phyloP scores from a whole-genome alignment of 2,113 vertebrate genomes.

The Chiloscyllium plagiosum region DNA sequence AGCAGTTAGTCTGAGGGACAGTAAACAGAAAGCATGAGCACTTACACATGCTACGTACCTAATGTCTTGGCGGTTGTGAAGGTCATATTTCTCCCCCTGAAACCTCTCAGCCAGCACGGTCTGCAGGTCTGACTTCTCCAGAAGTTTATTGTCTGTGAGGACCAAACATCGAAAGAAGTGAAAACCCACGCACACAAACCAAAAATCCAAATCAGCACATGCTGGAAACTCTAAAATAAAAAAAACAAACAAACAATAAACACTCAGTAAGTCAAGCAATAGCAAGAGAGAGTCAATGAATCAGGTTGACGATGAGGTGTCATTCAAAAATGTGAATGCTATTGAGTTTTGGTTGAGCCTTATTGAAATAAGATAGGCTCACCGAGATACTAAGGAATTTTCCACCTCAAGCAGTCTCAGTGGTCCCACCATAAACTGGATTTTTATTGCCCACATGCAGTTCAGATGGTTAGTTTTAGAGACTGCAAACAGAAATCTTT shows the following conservation, averaged over 20 bases:
- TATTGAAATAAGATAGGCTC: neutral
- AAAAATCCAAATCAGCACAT: neutral
- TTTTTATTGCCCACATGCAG: neutral
- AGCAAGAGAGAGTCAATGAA: neutral
- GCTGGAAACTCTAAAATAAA: neutral
- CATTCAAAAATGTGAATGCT: neutral
- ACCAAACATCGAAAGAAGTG: conserved; percentile 16
- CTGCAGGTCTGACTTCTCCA: conserved; percentile 90
- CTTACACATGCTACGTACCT: conserved; percentile 58
- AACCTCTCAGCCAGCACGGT: conserved; percentile 82
- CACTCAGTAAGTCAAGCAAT: neutral
- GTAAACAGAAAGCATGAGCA: neutral
- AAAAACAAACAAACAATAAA: no score
- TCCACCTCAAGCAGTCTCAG: neutral
- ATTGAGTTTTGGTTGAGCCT: neutral
- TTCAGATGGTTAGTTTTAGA: neutral
- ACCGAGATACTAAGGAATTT: neutral
- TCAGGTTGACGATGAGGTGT: neutral
- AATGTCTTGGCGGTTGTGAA: conserved; percentile 76
- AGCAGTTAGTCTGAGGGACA: neutral
- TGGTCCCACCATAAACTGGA: neutral
- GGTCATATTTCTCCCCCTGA: conserved; percentile 83
- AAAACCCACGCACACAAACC: neutral
- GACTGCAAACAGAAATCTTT: neutral
- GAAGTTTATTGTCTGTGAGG: conserved; percentile 76